Evolutionary conservation across 35 echinoderm and acorn worm genomes (phyloP), one percentile per base, ranked within the genome.

Genomic region (Lytechinus variegatus): DNA sequence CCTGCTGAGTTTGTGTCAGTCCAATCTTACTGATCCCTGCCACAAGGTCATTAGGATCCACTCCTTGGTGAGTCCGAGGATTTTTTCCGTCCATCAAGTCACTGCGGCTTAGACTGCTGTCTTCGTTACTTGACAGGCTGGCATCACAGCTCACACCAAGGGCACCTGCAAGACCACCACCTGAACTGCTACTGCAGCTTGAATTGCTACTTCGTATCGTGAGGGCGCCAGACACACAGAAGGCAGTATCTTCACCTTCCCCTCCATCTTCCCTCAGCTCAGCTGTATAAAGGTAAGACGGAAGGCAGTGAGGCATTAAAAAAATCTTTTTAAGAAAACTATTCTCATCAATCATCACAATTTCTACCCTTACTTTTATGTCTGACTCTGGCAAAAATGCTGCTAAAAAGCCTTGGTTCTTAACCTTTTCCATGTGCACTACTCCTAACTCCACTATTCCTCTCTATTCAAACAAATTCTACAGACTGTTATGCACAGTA

Each of bases 191-290:
- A 86, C 97, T 96, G 54, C 94, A 96, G 27, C 96, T 97, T 16
- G 97, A 96, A 55, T 91, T 96, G 87, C 96, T 97, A 90, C 98
- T 98, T 52, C 95, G 97, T 90, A 99, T 96, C 28, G 98, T 99
- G 66, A 99, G 94, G n/a, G 95, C 96, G 92, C 97, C 97, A 91
- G 96, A 95, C 27, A 95, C 89, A 72, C 95, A 99, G 56, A 95
- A 98, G 12, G 92, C 56, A 9, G 56, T 52, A 55, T 94, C 93
- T 21, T 96, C 96, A 10, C 86, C 93, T 27, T 92, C 58, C 24
- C 97, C 94, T 87, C 4, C 57, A 12, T 66, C 94, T 61, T 14
- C 21, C 29, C 9, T 72, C 16, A 9, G 53, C 19, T 79, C 66
- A 7, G 66, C 66, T 79, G 12, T 79, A 79, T 24, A 16, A 44